Conservation (phyloP, 2,113 vertebrate genomes). For the Oryzias javanicus region DNA sequence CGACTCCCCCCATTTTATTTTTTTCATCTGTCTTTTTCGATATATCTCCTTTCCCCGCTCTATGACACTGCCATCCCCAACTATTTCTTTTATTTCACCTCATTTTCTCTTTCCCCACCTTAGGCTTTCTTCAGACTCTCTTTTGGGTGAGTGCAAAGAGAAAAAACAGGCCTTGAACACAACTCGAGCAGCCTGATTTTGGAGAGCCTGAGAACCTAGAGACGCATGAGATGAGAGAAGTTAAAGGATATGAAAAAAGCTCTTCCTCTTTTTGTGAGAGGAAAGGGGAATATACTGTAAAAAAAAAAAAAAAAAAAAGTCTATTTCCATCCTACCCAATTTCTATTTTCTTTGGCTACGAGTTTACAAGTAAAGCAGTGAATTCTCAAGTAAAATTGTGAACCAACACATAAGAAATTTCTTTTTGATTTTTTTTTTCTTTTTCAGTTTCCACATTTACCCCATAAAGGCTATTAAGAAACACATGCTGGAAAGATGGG, state of each 20-base stretch:
- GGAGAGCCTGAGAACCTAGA: conserved; percentile 56
- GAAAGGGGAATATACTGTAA: conserved; percentile 18
- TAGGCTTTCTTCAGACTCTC: conserved; percentile 59
- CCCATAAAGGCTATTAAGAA: too few species aligned
- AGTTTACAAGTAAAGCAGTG: too few species aligned
- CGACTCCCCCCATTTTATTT: conserved; percentile 40
- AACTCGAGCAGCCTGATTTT: conserved; percentile 54
- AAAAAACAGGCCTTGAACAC: conserved; percentile 48
- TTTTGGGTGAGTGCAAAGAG: conserved; percentile 57
- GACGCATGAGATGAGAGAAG: conserved; percentile 59
- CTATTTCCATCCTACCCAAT: too few species aligned
- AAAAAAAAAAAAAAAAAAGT: not conserved
- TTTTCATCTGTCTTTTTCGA: conserved; percentile 55
- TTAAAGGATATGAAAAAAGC: conserved; percentile 42
- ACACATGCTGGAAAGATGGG: too few species aligned
- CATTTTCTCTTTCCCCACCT: conserved; percentile 41
- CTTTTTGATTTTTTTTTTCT: too few species aligned
- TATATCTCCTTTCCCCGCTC: conserved; percentile 30
- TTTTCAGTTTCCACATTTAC: too few species aligned
- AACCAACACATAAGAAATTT: too few species aligned
- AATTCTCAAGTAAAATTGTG: too few species aligned
- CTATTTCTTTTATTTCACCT: conserved; percentile 31
- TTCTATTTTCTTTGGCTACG: too few species aligned
- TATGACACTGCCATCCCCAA: not conserved
- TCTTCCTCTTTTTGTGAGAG: conserved; percentile 11